phyloP scores from a whole-genome alignment of 2,888 invertebrate species.

The Nyleta sp. region DNA sequence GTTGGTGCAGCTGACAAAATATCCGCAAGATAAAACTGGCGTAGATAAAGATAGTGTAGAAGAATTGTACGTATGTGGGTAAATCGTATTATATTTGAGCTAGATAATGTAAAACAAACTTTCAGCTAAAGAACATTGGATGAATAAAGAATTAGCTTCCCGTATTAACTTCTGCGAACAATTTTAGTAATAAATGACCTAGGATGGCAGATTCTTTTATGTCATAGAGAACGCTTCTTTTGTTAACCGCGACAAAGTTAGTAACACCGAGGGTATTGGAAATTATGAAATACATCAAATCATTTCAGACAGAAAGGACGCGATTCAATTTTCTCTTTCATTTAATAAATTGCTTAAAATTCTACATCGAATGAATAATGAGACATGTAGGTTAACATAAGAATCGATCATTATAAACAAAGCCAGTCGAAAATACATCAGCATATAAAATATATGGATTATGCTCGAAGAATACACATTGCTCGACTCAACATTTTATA shows the following conservation, averaged over 20 bases:
- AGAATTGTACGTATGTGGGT: background rate
- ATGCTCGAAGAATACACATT: constrained; percentile 8
- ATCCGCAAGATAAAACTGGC: constrained; percentile 5
- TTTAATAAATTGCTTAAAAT: constrained; percentile 41
- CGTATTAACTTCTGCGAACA: too few species aligned
- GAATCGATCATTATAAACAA: constrained; percentile 50
- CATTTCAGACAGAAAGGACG: constrained; percentile 4
- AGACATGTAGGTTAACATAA: constrained; percentile 47
- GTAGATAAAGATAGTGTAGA: background rate
- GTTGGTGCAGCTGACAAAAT: too few species aligned
- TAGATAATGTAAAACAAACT: constrained; percentile 5
- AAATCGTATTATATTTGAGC: background rate
- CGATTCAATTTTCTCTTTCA: constrained; percentile 33
- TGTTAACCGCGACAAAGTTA: too few species aligned
- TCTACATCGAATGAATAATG: constrained; percentile 30
- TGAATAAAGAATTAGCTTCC: too few species aligned
- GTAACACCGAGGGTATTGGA: background rate
- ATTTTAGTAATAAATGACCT: background rate
- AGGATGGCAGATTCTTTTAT: too few species aligned
- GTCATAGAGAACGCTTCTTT: too few species aligned
- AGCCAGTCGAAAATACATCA: constrained; percentile 24
- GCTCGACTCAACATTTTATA: background rate
- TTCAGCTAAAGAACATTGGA: background rate
- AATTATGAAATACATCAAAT: constrained; percentile 21
- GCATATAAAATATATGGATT: constrained; percentile 27